Conservation (phyloP, 2,113 vertebrate genomes). For the Upupa epops region DNA sequence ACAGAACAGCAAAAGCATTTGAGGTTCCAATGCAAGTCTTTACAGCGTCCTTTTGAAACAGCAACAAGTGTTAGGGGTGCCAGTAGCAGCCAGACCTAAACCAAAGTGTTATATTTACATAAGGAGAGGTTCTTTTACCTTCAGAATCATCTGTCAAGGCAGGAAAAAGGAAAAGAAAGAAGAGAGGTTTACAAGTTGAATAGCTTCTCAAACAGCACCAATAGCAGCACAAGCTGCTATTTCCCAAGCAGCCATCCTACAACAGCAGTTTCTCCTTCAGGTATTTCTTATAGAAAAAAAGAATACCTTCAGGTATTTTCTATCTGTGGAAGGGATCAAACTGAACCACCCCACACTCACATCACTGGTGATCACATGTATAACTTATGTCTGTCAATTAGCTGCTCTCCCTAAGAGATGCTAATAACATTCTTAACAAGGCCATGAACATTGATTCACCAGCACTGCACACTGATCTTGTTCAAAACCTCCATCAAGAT, state of each 20-base stretch:
- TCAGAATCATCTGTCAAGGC: conserved; percentile 93
- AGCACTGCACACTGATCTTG: neutral
- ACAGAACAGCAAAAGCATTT: neutral
- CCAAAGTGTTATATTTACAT: conserved; percentile 69
- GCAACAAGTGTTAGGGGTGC: neutral
- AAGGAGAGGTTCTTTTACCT: conserved; percentile 87
- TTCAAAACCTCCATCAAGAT: neutral
- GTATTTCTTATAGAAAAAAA: too few relatives aligned
- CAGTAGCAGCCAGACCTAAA: conserved; percentile 40
- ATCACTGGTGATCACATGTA: accelerated
- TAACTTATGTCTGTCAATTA: neutral
- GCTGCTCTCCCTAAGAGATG: neutral
- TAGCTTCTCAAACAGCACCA: conserved; percentile 37
- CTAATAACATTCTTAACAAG: neutral
- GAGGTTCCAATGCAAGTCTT: neutral
- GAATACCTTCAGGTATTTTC: too few relatives aligned
- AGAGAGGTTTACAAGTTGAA: conserved; percentile 60
- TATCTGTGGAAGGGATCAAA: accelerated
- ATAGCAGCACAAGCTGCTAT: neutral
- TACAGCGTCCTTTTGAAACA: conserved; percentile 71
- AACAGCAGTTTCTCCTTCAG: neutral
- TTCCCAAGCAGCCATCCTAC: neutral
- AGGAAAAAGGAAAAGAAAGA: conserved; percentile 73
- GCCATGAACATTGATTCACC: neutral
- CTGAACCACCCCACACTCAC: accelerated